Base-by-base conservation (phyloP, 2,888 invertebrate species). In the Cheilosia pagana region DNA sequence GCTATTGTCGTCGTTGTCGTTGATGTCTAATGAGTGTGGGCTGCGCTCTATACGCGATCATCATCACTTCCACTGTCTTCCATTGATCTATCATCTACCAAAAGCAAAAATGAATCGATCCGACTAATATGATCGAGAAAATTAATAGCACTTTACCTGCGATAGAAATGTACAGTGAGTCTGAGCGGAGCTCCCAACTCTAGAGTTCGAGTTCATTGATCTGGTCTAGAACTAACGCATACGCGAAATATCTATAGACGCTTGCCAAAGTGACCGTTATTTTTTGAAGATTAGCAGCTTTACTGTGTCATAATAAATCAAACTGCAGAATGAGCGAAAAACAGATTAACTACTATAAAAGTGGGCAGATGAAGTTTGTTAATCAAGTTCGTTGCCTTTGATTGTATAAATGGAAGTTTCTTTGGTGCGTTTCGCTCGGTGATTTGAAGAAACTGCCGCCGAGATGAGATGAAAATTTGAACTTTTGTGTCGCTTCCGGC, bases 121-220 rank as follows among this genome's bases (percentile, higher is more conserved):
- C 57, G 72, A 65, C 59, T 70, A 70, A 78, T 83, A 59, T 74
- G 68, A 78, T 72, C 48, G 53, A 74, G 74, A 78, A 72, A 72
- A 83, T 78, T 72, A 78, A 78, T 78, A 78, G 77, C 78, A 50
- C 63, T 83, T 63, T 55, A 77, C 68, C 43, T 25, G 23, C 35
- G 55, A 35, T 23, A 68, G 50, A 31, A 50, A 43, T 23, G n/a
- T 8, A n/a, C 16, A 57, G 12, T 25, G 23, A 35, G 23, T 19
- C n/a, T 45, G 52, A 55, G 25, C 12, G 19, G 23, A 12, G 45
- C 35, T 67, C 31, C 14, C 35, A 12, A 35, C 35, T 5, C 19
- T 45, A 19, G 7, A 8, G 45, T 8, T 45, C 16, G 68, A 62
- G 83, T 79, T 83, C 78, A 65, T 65, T 74, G 83, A 74, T 83